Conservation (phyloP, 2,113 vertebrate genomes). For the Ageneiosus marmoratus region DNA sequence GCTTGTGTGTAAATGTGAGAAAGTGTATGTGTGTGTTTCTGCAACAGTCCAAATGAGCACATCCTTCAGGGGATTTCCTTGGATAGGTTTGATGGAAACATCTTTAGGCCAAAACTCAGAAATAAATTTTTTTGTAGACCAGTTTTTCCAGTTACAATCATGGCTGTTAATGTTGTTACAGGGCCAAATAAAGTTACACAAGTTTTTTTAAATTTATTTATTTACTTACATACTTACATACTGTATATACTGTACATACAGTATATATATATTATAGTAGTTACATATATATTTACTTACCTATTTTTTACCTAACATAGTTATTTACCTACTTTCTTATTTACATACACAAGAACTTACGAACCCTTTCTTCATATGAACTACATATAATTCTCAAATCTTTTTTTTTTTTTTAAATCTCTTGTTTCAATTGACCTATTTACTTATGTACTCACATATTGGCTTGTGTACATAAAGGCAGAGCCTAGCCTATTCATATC, state of each 20-base stretch:
- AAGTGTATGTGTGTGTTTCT: not conserved
- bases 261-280: no score
- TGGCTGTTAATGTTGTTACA: not conserved
- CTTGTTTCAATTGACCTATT: no score
- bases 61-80: slow-evolving; percentile 57
- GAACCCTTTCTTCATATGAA: no score
- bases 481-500: not conserved
- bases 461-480: not conserved
- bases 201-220: not conserved
- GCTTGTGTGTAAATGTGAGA: slow-evolving; percentile 1
- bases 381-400: no score
- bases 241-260: no score
- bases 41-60: slow-evolving; percentile 31
- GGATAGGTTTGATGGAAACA: slow-evolving; percentile 48
- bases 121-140: slow-evolving; percentile 9
- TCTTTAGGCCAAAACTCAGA: slow-evolving; percentile 34
- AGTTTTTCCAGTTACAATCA: slow-evolving; percentile 5
- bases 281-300: no score
- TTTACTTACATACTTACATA: no score
- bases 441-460: not conserved
- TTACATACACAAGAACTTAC: no score
- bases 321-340: no score
- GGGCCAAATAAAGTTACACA: not conserved
- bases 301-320: no score
- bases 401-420: no score